Conservation (phyloP, 2,113 vertebrate genomes). For the Salvelinus alpinus region DNA sequence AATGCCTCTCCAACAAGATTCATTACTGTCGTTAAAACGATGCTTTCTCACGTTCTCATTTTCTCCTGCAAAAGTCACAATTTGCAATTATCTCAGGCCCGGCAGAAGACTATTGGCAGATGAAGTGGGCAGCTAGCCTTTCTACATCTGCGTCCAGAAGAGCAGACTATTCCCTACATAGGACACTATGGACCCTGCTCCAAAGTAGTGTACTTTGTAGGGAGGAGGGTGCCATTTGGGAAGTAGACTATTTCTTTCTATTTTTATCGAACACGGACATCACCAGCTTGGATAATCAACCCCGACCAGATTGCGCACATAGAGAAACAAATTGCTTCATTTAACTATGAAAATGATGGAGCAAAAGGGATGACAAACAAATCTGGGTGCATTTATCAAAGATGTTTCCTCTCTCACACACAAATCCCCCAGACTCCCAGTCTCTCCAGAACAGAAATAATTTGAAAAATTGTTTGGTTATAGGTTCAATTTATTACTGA, state of each 20-base stretch:
- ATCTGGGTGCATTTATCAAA: slow-evolving; percentile 73
- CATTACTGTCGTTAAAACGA: slow-evolving; percentile 74
- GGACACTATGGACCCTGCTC: too few species aligned
- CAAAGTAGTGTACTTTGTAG: too few species aligned
- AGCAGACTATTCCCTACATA: too few species aligned
- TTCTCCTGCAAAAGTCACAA: slow-evolving; percentile 50
- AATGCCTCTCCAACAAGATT: slow-evolving; percentile 71
- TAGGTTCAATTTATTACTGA: slow-evolving; percentile 66
- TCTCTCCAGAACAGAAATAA: slow-evolving; percentile 50
- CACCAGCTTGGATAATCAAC: slow-evolving; percentile 76
- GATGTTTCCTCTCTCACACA: slow-evolving; percentile 63
- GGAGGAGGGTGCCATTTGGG: neutral
- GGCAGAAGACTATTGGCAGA: slow-evolving; percentile 35
- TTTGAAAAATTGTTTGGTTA: slow-evolving; percentile 65
- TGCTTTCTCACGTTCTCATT: slow-evolving; percentile 57
- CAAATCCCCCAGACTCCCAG: slow-evolving; percentile 45
- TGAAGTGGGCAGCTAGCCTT: slow-evolving; percentile 51
- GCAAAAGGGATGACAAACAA: slow-evolving; percentile 69
- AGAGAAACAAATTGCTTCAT: slow-evolving; percentile 78
- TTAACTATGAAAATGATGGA: slow-evolving; percentile 78
- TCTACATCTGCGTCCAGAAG: too few species aligned
- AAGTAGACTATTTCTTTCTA: slow-evolving; percentile 39
- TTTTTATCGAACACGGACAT: slow-evolving; percentile 72
- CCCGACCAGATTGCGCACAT: slow-evolving; percentile 67
- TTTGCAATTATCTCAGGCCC: slow-evolving; percentile 34